Evolutionary conservation across 2,888 invertebrate genomes (phyloP), one percentile per base, ranked within the genome.

Genomic region (Helobdella robusta): DNA sequence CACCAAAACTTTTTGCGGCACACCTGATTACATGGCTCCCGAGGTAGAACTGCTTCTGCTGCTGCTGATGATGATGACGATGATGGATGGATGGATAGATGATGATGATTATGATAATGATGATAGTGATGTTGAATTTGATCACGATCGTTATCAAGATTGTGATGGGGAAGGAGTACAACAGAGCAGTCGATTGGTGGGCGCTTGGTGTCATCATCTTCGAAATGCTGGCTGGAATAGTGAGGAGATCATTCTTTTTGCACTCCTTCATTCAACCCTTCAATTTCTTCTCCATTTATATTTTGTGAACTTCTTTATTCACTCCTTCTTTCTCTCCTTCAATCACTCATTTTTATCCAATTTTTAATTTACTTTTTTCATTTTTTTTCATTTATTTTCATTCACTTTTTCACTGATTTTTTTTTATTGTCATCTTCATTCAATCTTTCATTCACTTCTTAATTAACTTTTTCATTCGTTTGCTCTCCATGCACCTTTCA

Each of bases 21-120:
- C 98, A 28, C 98, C 98, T 0, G 97, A 98, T 81, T 98, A 98
- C 50, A 98, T 98, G 73, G 97, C 97, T 23, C 97, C 97, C 11
- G 97, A 98, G 85, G 90, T 91, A 18, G 35, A 36, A 30, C 8
- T 48, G 48, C 20, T 48, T 20, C 20, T 6, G 48, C 6, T 18
- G 6, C 1, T 48, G 15, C 8, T 15, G 48, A 15, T 48, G 48
- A 2, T 48, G 48, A 50, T 50, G 52, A 50, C 23, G 54, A 54
- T 54, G 5, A 54, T 20, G 54, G 4, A n/a, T 54, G 54, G 30
- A 5, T 25, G 30, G 4, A 30, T 28, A 5, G 54, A 54, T 20
- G 56, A 30, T 32, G 25, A 30, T 3, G 56, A 56, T 54, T 25
- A 6, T 54, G 54, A 6, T 30, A 32, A 30, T 30, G 56, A 56